Percentiles rank a stretch among this genome's conserved stretches.
Conservation (phyloP, 2,888 invertebrate species). For the Matsumyia berberina region DNA sequence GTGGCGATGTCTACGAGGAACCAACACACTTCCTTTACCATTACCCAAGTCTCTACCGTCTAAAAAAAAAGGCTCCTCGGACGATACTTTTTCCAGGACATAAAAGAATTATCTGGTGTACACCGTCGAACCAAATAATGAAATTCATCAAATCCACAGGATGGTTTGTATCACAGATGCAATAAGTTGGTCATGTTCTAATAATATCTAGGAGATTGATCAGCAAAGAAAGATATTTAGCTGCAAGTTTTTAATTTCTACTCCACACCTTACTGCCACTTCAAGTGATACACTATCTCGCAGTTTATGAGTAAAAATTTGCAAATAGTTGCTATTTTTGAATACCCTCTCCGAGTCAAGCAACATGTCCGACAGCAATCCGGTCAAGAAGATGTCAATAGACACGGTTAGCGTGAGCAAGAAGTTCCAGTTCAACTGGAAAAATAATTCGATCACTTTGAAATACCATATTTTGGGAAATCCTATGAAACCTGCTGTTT, state of each 20-base stretch:
- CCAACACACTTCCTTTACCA: too few species aligned
- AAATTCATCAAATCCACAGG: too few species aligned
- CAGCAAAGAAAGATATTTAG: background rate
- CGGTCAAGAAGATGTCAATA: constrained; percentile 18
- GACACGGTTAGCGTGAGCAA: background rate
- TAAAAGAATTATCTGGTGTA: too few species aligned
- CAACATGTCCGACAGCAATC: background rate
- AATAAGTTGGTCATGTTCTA: too few species aligned
- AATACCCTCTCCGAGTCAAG: background rate
- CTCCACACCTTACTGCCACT: background rate
- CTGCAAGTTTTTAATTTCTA: too few species aligned
- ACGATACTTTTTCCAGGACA: too few species aligned
- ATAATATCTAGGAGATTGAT: constrained; percentile 10
- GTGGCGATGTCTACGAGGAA: too few species aligned
- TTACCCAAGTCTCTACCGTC: too few species aligned
- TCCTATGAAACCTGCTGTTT: background rate
- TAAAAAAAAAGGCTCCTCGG: too few species aligned
- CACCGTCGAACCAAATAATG: too few species aligned
- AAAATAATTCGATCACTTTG: background rate
- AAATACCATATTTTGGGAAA: background rate
- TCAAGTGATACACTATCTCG: background rate
- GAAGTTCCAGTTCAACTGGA: background rate
- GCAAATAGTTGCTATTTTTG: background rate
- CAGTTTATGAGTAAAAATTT: background rate
- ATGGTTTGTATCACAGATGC: too few species aligned